A percentile compares a stretch with the other conserved stretches of the same genome.
Conservation (phyloP, 2,888 invertebrate species). For the Parnassius orleans region DNA sequence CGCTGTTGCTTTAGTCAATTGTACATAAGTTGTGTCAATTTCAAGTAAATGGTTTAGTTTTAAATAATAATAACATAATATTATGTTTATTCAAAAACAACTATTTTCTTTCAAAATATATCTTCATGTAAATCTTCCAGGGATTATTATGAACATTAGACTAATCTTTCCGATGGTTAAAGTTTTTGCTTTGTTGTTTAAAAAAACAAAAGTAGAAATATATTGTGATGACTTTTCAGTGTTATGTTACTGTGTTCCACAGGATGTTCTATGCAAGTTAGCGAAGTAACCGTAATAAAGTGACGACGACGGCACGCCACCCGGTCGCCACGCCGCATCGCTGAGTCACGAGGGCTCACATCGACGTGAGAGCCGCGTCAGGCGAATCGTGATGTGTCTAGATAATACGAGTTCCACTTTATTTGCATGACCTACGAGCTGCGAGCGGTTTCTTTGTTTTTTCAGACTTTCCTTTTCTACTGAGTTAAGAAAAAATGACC, state of each 20-base stretch:
- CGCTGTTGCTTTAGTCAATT: no score
- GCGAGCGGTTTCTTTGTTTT: conserved; percentile 30
- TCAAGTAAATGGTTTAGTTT: no score
- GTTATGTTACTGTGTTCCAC: conserved; percentile 32
- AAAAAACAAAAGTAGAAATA: no score
- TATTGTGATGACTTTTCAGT: conserved; percentile 1
- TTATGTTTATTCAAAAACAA: no score
- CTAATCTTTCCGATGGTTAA: no score
- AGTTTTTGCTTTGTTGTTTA: no score
- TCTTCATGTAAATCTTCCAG: no score
- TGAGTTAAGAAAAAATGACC: no score
- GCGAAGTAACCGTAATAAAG: conserved; percentile 50
- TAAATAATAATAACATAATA: no score
- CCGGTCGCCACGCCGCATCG: conserved; percentile 33
- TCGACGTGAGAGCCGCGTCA: conserved; percentile 50
- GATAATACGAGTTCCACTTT: conserved; percentile 50
- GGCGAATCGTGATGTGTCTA: conserved; percentile 50
- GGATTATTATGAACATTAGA: no score
- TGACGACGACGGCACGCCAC: conserved; percentile 33
- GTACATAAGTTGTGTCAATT: no score
- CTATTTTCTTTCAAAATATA: no score
- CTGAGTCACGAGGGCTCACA: conserved; percentile 37
- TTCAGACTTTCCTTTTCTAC: conserved; percentile 49
- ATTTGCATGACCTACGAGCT: conserved; percentile 49
- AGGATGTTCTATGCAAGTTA: conserved; percentile 40